Base-by-base conservation (phyloP, 2,888 invertebrate genomes). In the Rhamphomyia laevipes region DNA sequence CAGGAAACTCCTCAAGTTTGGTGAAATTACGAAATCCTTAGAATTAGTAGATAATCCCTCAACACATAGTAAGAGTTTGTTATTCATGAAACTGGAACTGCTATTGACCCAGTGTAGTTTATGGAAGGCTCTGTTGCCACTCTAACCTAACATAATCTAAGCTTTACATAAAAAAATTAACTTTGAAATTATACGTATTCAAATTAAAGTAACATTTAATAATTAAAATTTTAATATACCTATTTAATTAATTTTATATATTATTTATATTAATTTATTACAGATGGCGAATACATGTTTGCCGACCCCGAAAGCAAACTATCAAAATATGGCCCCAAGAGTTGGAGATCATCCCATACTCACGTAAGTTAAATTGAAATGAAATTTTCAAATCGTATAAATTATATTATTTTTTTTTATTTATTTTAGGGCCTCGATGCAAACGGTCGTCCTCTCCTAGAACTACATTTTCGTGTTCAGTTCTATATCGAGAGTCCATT, bases 281-380 rank as follows among this genome's bases (percentile, higher is more conserved):
- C 79, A 94, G 94, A 93, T 79, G 90, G 89, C 74, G 94, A 95
- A 77, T 93, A 88, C 74, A 81, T 93, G 67, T 96, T 95, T 75
- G 85, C 92, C 72, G 91, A 94, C 71, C 83, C 85, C 68, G 93
- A 93, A 71, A 88, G 86, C 77, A 95, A 95, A 75, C 78, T 96
- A 65, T 90, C 90, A 67, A 95, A 95, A 75, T 91, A 93, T 76
- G 92, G 92, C 62, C 91, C 93, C 65, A 94, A 94, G 74, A 87
- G 87, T 72, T 94, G 94, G 93, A 86, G 92, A 71, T 88, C 90
- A 60, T 90, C 91, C 58, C 88, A 89, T 72, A 87, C 87, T 64
- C 87, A 89, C 76, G 87, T 87, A 74, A 83, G 84, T 77, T 48
- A n/a, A n/a, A 3, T n/a, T 31, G 9, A 40, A 40, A 46, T 38